Evolutionary conservation across 1,140 invertebrate species (phyloP), one percentile per base, ranked within the genome.

Genomic region (Neodiprion fabricii): DNA sequence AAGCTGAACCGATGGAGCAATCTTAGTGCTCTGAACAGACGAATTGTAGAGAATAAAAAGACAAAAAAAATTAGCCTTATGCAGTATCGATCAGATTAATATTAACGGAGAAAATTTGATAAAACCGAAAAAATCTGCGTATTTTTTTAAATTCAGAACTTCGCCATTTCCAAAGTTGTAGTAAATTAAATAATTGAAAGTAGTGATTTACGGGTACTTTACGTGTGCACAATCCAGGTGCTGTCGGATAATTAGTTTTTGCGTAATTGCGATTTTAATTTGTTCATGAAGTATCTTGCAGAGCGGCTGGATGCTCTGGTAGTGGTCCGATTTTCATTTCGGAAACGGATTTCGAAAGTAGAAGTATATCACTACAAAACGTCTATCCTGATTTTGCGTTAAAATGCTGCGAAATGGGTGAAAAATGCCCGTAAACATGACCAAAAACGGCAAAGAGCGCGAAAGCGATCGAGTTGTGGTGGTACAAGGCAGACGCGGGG

Each of bases 361-460:
- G 28, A 40, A 40, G 28, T 40, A 40, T 40, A 40, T 40, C 28
- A 5, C 28, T 40, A 40, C 28, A 40, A 71, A 48, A 47, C 40
- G 70, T 69, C 47, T 48, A 71, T 74, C 21, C 23, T 69, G 12
- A 53, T 69, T 70, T 70, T 50, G 49, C 68, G 40, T 50, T 9
- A 40, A 40, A 40, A 40, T 40, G 28, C 28, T 40, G 28, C 28
- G 28, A 40, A 40, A 40, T 40, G 28, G 9, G 49, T 53, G 47
- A 72, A 21, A 72, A 72, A 50, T 21, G 4, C n/a, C n/a, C 48
- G 17, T 21, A 72, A 72, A 72, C 47, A 53, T 72, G 8, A 53
- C 49, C 48, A 21, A 53, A 72, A 72, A 53, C 49, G 71, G 14
- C 71, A 49, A 49, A 72, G 71, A 21, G 71, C 71, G 48, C 71